Evolutionary conservation across 2,888 invertebrate species (phyloP).

Genomic region (Drosophila flavopinicola): DNA sequence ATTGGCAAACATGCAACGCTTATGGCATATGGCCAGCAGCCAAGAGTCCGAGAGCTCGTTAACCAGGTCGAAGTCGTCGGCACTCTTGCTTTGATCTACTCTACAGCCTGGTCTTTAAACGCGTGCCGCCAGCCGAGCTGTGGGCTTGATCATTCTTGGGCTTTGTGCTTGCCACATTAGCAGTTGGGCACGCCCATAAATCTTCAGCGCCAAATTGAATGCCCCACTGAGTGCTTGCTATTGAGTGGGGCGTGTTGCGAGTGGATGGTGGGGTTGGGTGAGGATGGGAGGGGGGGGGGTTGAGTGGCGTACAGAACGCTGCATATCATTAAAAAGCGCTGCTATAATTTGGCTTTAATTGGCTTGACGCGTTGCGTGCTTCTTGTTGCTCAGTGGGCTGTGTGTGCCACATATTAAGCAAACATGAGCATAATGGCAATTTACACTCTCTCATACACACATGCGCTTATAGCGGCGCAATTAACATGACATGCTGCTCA

Average conservation of each 20-base stretch:
- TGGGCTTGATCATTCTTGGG: slow-evolving; percentile 26
- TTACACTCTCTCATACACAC: slow-evolving; percentile 49
- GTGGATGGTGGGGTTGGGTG: background rate
- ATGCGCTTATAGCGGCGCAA: slow-evolving; percentile 43
- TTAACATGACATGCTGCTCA: slow-evolving; percentile 76
- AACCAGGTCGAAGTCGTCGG: slow-evolving; percentile 55
- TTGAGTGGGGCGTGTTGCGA: slow-evolving; percentile 9
- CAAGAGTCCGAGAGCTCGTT: slow-evolving; percentile 55
- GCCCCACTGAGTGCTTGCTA: slow-evolving; percentile 41
- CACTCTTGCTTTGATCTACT: slow-evolving; percentile 59
- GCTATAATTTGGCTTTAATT: slow-evolving; percentile 76
- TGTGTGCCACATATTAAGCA: slow-evolving; percentile 75
- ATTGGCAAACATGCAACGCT: slow-evolving; percentile 25
- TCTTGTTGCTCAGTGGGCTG: slow-evolving; percentile 43
- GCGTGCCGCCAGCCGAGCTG: slow-evolving; percentile 68
- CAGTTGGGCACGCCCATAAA: slow-evolving; percentile 62
- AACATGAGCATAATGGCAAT: slow-evolving; percentile 77
- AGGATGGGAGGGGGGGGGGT: background rate
- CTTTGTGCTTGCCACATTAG: slow-evolving; percentile 52
- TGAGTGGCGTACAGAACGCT: slow-evolving; percentile 24
- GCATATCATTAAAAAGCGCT: slow-evolving; percentile 75
- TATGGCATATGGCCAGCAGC: slow-evolving; percentile 48
- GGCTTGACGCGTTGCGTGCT: slow-evolving; percentile 75
- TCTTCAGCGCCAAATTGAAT: slow-evolving; percentile 67
- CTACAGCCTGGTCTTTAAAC: slow-evolving; percentile 54